Conservation (phyloP, 1,140 invertebrate genomes). For the Microplitis demolitor region DNA sequence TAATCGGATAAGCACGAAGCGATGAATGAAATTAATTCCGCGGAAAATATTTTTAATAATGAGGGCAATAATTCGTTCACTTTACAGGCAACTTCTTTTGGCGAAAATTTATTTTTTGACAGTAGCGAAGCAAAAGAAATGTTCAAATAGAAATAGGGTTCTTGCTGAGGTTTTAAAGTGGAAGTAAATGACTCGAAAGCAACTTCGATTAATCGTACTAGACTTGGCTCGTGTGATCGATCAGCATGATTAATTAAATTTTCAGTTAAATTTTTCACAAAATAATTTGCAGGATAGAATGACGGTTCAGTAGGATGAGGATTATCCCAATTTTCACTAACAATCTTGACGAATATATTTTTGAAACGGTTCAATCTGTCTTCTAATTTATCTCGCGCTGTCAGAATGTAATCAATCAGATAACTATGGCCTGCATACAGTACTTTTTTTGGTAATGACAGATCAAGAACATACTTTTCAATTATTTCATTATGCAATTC, state of each 20-base stretch:
- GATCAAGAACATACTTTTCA: background rate
- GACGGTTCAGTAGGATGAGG: background rate
- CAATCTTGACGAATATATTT: background rate
- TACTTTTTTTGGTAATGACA: background rate
- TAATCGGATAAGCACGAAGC: too few relatives aligned
- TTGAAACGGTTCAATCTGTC: background rate
- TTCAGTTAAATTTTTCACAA: background rate
- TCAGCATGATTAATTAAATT: background rate
- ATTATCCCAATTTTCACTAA: background rate
- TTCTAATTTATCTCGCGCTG: background rate
- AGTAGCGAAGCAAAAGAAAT: too few relatives aligned
- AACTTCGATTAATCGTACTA: too few relatives aligned
- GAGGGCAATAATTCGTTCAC: too few relatives aligned
- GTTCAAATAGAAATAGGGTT: too few relatives aligned
- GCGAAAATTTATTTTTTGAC: too few relatives aligned
- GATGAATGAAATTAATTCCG: too few relatives aligned
- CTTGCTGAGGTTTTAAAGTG: too few relatives aligned
- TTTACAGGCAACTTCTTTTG: too few relatives aligned
- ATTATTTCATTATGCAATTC: background rate
- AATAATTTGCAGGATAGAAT: background rate
- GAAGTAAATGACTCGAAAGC: too few relatives aligned
- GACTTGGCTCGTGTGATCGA: background rate
- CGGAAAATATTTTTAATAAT: too few relatives aligned
- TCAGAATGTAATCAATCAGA: background rate
- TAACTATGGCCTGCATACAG: background rate